Base-by-base conservation (phyloP, 2,888 invertebrate species). In the Zygothrica quintamaculata region DNA sequence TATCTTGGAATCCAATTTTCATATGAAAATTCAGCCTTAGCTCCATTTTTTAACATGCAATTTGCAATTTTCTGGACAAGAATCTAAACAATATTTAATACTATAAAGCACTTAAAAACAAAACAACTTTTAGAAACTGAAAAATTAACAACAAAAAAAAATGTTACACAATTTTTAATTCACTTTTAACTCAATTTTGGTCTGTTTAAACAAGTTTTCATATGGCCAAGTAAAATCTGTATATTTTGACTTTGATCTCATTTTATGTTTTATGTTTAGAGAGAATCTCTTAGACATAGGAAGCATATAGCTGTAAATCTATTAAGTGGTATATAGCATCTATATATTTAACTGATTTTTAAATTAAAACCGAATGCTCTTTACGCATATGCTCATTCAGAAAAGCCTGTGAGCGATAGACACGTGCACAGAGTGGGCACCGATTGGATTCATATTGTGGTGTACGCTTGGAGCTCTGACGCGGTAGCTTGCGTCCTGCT, bases 311-410 rank as follows among this genome's bases (percentile, higher is more conserved):
- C 18, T 22, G 5, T 2, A 22, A 22, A 22, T 2, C 18, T 22
- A 22, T 22, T n/a, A 22, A 22, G 18, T 22, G 18, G n/a, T 29
- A 5, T 9, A n/a, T 29, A n/a, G n/a, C 4, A 29, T 29, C 29
- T 9, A 6, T 26, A 8, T 6, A 26, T 26, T n/a, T 29, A 7
- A 9, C 29, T 29, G 4, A 29, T 6, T 36, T 11, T 77, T 87
- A 90, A 47, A 90, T 90, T 44, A 90, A 78, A 50, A 91, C 88
- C 31, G 91, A 90, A 74, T 91, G 91, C 71, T 90, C 91, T 53
- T 91, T 90, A 56, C 91, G 88, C 91, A 91, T 91, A 53, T 91
- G 91, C 59, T 91, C 91, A 56, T 91, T 91, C 34, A 91, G 77
- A 73, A 90, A 90, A 29, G 90, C 88, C 65, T 91, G 91, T 3